A percentile compares a stretch with the other conserved stretches of the same genome.
Evolutionary conservation across 2,797 vertebrate genomes (phyloP).

Genomic region (Glyptemys insculpta): DNA sequence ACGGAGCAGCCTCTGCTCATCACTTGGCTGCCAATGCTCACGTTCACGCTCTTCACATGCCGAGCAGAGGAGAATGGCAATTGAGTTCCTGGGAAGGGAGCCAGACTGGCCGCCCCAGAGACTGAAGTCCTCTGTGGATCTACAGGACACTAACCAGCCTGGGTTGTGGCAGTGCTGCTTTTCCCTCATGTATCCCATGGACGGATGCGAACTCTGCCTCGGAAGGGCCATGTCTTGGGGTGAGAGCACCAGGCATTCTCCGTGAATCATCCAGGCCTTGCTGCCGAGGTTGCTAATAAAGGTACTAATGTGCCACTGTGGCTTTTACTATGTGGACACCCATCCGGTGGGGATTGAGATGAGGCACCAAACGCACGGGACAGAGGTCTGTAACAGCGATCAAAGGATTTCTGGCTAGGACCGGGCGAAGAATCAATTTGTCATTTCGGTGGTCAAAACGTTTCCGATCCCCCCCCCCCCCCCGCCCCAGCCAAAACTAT

Average conservation of each 20-base stretch:
- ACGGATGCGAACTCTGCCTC: background rate
- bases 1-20: too few relatives aligned
- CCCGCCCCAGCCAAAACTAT: background rate
- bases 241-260: background rate
- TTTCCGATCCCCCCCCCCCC: background rate
- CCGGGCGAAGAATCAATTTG: background rate
- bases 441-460: background rate
- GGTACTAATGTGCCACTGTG: background rate
- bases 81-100: too few relatives aligned
- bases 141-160: background rate
- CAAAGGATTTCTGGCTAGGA: background rate
- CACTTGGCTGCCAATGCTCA: too few relatives aligned
- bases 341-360: background rate
- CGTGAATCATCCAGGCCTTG: background rate
- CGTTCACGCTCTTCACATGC: too few relatives aligned
- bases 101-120: too few relatives aligned
- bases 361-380: background rate
- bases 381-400: background rate
- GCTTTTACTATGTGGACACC: background rate
- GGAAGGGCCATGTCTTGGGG: background rate
- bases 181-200: background rate
- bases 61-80: too few relatives aligned
- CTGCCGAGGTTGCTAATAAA: background rate
- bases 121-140: background rate
- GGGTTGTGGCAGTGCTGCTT: background rate